phyloP scores from a whole-genome alignment of 2,113 vertebrate species.

The Erythrolamprus reginae region DNA sequence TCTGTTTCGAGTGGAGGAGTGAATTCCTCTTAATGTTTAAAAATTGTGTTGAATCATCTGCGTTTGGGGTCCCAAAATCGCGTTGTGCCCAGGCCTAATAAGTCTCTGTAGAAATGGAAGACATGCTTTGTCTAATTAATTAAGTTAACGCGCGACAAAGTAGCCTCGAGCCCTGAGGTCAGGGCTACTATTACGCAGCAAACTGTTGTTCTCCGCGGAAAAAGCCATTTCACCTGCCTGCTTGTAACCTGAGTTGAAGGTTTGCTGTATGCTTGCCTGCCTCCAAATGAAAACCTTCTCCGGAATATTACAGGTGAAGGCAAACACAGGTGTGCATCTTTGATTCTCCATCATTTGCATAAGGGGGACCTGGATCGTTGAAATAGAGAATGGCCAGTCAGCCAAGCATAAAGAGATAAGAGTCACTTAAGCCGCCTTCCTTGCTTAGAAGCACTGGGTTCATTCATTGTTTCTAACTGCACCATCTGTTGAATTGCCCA shows the following conservation, averaged over 20 bases:
- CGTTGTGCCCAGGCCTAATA: background rate
- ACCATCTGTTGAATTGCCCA: slow-evolving; percentile 42
- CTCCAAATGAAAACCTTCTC: slow-evolving; percentile 43
- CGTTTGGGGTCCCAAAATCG: background rate
- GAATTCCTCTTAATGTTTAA: background rate
- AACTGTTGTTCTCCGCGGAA: slow-evolving; percentile 28
- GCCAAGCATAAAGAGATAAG: slow-evolving; percentile 52
- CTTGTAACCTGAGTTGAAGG: slow-evolving; percentile 57
- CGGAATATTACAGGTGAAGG: slow-evolving; percentile 57
- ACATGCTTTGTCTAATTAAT: background rate
- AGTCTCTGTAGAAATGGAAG: background rate
- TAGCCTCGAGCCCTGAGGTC: slow-evolving; percentile 23
- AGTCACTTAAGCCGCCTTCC: slow-evolving; percentile 28
- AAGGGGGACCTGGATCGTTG: slow-evolving; percentile 55
- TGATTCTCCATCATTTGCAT: slow-evolving; percentile 65
- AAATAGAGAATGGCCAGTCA: slow-evolving; percentile 57
- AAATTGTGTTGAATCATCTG: background rate
- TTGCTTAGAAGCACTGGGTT: slow-evolving; percentile 8
- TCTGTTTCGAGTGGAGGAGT: too few species aligned
- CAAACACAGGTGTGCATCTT: slow-evolving; percentile 66
- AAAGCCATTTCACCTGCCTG: slow-evolving; percentile 50
- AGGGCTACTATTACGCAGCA: slow-evolving; percentile 4
- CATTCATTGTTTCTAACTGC: slow-evolving; percentile 6
- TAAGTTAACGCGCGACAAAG: too few species aligned
- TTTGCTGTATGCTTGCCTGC: slow-evolving; percentile 39